phyloP scores from a whole-genome alignment of 2,113 vertebrate genomes.

The Chaetodon trifascialis region DNA sequence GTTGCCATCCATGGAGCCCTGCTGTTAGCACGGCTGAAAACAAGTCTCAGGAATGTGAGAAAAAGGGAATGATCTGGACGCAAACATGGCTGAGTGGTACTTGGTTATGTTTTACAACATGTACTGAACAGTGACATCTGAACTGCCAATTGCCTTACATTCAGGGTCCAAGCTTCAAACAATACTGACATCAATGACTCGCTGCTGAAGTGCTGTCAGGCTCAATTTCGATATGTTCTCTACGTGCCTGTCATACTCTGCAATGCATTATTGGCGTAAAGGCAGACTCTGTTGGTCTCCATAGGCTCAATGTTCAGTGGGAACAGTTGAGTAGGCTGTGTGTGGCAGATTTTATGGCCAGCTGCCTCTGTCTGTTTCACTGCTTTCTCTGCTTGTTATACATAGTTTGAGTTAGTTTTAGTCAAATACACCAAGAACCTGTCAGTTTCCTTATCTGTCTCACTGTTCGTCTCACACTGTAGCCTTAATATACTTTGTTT shows the following conservation, averaged over 20 bases:
- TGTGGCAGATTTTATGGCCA: conserved; percentile 21
- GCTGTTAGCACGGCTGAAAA: too few relatives aligned
- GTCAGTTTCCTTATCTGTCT: background rate
- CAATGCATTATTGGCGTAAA: background rate
- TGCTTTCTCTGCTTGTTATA: conserved; percentile 16
- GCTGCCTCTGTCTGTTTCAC: conserved; percentile 12
- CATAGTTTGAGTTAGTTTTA: conserved; percentile 16
- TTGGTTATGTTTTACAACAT: background rate
- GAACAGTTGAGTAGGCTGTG: conserved; percentile 22
- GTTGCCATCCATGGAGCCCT: too few relatives aligned
- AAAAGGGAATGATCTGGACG: too few relatives aligned
- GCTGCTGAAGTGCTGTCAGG: conserved; percentile 30
- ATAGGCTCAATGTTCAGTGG: conserved; percentile 3
- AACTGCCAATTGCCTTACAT: background rate
- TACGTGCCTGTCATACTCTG: background rate
- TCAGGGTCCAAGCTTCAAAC: conserved; percentile 4
- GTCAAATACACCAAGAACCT: conserved; percentile 11
- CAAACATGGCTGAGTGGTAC: background rate
- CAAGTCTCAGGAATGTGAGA: too few relatives aligned
- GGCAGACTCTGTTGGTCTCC: conserved; percentile 22
- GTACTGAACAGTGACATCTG: background rate
- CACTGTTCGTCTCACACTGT: background rate
- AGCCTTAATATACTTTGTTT: background rate
- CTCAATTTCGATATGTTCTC: conserved; percentile 40
- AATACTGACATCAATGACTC: conserved; percentile 20